These are phyloP conservation scores for Geodia barretti DNA, from an alignment of 37 sponge, comb jelly and placozoan species.

Conservation along the genomic window DNA sequence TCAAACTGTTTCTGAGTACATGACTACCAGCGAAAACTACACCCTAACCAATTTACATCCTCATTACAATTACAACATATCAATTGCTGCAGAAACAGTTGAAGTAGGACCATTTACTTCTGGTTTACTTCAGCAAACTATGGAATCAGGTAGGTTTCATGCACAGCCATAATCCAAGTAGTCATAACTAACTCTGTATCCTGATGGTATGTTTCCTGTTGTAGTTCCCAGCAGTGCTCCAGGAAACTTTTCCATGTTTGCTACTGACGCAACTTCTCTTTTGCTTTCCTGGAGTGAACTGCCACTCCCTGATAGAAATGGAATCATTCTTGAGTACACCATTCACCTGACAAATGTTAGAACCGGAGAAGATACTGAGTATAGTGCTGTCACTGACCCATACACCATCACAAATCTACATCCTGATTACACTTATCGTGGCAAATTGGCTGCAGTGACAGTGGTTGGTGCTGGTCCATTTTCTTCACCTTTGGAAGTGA, in stretches of 20 bases:
- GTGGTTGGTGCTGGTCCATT: neutral
- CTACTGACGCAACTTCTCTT: neutral
- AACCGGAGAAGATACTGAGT: neutral
- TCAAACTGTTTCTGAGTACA: neutral
- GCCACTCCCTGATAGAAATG: neutral
- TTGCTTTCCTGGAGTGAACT: neutral
- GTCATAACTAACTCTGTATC: no score
- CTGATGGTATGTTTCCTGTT: no score
- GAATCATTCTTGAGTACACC: neutral
- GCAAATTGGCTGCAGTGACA: neutral
- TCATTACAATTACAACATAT: slow-evolving; percentile 5
- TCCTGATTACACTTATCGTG: neutral
- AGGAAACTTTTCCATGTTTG: neutral
- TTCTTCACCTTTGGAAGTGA: neutral
- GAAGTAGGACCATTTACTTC: slow-evolving; percentile 4
- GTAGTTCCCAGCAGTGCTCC: neutral
- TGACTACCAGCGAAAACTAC: neutral
- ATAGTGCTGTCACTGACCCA: neutral
- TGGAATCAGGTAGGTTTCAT: neutral
- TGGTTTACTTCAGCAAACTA: neutral
- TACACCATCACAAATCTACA: neutral
- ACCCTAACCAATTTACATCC: slow-evolving; percentile 1
- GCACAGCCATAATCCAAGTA: neutral
- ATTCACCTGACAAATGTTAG: neutral
- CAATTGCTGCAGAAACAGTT: slow-evolving; percentile 2